Evolutionary conservation across 2,113 vertebrate species (phyloP).

Genomic region (Larimichthys polyactis): DNA sequence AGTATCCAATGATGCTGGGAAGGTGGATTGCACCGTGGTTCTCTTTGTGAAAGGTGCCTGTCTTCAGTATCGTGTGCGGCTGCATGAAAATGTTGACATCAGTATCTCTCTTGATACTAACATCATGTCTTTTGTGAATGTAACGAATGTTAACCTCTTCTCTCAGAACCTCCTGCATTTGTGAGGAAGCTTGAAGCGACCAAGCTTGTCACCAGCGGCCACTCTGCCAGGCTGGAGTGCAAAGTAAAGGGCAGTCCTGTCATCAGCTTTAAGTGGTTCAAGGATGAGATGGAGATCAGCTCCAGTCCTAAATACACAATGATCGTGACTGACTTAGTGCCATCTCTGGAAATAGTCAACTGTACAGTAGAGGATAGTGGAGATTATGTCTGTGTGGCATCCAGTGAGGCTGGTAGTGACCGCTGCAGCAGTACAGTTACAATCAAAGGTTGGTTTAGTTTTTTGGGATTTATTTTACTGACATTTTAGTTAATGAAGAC

Average conservation of each 20-base stretch:
- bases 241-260: slow-evolving; percentile 93
- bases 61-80: slow-evolving; percentile 65
- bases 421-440: slow-evolving; percentile 90
- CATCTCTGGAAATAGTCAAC: slow-evolving; percentile 84
- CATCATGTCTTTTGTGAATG: slow-evolving; percentile 24
- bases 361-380: slow-evolving; percentile 89
- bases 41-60: slow-evolving; percentile 97
- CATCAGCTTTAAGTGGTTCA: slow-evolving; percentile 94
- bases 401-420: slow-evolving; percentile 95
- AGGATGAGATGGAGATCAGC: slow-evolving; percentile 90
- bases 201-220: slow-evolving; percentile 88
- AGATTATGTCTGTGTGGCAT: slow-evolving; percentile 93
- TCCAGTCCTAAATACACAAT: slow-evolving; percentile 87
- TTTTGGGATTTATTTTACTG: not conserved
- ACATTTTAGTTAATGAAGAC: not conserved
- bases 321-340: slow-evolving; percentile 83
- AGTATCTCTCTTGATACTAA: slow-evolving; percentile 28
- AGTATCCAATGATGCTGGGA: slow-evolving; percentile 93
- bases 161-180: slow-evolving; percentile 93
- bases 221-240: slow-evolving; percentile 87
- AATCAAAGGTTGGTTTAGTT: slow-evolving; percentile 92
- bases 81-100: slow-evolving; percentile 47
- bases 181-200: slow-evolving; percentile 90
- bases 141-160: slow-evolving; percentile 74
- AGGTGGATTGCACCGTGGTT: slow-evolving; percentile 88